Conservation (phyloP, 2,113 vertebrate species). For the rat (Rattus norvegicus) region GRCr8 NC_086020.1:84275001-84275500, state of each 20-base stretch:
- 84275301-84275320: constrained; percentile 7
- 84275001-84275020: not conserved
- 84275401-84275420: not conserved
- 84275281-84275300: not conserved
- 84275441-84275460: not conserved
- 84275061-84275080: not conserved
- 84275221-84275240: not conserved
- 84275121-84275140: not conserved
- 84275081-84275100: not conserved
- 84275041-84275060: not conserved
- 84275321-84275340: constrained; percentile 63
- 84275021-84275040: not conserved
- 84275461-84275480: not conserved
- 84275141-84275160: not conserved
- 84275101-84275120: fast-evolving
- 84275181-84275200: not conserved
- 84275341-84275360: constrained; percentile 5
- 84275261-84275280: not conserved
- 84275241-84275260: constrained; percentile 10
- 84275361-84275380: constrained; percentile 41
- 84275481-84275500: not conserved
- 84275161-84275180: not conserved
- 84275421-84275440: not conserved
- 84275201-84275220: not conserved
- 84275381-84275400: constrained; percentile 23